Conservation (phyloP, 2,888 invertebrate genomes). For the Meteorus cinctellus region DNA sequence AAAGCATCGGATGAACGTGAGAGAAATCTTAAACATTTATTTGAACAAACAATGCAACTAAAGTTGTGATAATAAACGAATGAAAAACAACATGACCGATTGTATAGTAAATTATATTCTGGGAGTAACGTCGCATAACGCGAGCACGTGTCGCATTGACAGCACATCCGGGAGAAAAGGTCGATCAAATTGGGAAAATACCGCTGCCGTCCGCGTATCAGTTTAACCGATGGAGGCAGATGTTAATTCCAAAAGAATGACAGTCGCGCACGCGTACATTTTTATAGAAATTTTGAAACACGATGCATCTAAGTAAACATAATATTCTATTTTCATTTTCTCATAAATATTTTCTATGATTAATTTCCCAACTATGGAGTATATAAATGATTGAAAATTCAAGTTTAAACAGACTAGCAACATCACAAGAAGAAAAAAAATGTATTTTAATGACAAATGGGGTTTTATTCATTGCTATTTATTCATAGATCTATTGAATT, state of each 20-base stretch:
- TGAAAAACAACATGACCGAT: background rate
- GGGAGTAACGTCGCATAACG: background rate
- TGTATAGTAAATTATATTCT: background rate
- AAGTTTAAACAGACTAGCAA: no score
- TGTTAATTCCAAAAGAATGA: conserved; percentile 10
- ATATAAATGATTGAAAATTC: no score
- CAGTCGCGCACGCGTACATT: conserved; percentile 17
- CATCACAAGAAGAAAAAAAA: background rate
- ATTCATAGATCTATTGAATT: no score
- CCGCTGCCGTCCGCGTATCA: background rate
- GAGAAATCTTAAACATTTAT: no score
- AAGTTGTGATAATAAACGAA: background rate
- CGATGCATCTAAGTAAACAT: background rate
- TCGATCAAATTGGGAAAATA: conserved; percentile 11
- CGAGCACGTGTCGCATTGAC: conserved; percentile 17
- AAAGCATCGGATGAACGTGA: no score
- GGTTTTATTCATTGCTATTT: no score
- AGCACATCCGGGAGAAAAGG: conserved; percentile 13
- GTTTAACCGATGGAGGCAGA: conserved; percentile 11
- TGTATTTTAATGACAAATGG: background rate
- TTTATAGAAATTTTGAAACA: background rate
- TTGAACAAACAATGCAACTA: no score
- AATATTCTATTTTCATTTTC: no score
- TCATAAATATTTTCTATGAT: no score
- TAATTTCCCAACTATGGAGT: no score